These are phyloP conservation scores for Perizoma flavofasciatum DNA, from an alignment of 2,888 invertebrate species.

Conservation along the genomic window DNA sequence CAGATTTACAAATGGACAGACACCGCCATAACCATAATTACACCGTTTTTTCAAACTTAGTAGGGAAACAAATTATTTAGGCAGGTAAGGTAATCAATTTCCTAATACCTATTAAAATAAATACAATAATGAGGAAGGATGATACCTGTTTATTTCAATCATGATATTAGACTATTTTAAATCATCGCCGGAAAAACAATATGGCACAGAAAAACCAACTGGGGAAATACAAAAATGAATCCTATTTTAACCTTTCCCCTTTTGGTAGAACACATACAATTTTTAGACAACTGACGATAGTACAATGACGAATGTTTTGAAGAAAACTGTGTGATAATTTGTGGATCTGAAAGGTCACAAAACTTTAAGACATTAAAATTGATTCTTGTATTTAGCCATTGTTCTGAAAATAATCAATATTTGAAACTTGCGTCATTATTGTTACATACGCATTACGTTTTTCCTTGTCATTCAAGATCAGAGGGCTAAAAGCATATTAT, in stretches of 20 bases:
- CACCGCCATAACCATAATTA: no score
- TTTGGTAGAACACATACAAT: background rate
- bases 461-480: background rate
- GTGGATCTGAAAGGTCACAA: background rate
- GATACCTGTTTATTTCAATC: no score
- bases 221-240: conserved; percentile 1
- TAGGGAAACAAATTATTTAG: no score
- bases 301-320: background rate
- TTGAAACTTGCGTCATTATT: conserved; percentile 7
- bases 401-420: conserved; percentile 8
- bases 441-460: conserved; percentile 3
- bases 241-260: conserved; percentile 4
- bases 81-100: no score
- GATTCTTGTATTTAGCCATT: background rate
- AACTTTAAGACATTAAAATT: background rate
- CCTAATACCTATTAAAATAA: no score
- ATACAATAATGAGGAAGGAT: no score
- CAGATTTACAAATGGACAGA: no score
- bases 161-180: no score
- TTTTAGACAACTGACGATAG: background rate
- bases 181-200: no score
- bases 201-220: no score
- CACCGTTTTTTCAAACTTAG: no score
- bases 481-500: background rate
- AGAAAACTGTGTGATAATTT: background rate